These are phyloP conservation scores for Apodemia duryi DNA, from an alignment of 2,888 invertebrate genomes.

Conservation along the genomic window DNA sequence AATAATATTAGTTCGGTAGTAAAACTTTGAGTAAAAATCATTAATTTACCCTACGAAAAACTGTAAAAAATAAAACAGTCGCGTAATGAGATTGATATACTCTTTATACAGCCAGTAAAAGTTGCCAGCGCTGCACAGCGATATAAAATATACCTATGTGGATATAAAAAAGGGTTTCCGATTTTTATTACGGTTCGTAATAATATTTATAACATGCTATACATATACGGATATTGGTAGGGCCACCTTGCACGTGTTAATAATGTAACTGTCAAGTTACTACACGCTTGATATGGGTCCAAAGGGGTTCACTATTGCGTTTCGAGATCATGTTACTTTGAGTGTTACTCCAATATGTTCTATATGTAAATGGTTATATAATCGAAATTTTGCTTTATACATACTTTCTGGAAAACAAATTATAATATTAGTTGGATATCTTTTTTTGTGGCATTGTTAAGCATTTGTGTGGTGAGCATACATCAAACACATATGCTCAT, in stretches of 20 bases:
- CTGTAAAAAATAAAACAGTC: background rate
- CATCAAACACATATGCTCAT: too few relatives aligned
- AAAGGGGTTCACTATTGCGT: slow-evolving; percentile 31
- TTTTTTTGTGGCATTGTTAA: too few relatives aligned
- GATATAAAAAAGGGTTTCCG: slow-evolving; percentile 17
- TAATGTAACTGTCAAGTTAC: slow-evolving; percentile 33
- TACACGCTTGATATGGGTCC: slow-evolving; percentile 32
- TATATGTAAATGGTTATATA: slow-evolving; percentile 16
- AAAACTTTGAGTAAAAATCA: background rate
- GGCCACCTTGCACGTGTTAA: slow-evolving; percentile 24
- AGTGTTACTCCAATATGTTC: slow-evolving; percentile 24
- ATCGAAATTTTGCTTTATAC: background rate
- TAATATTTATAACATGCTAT: slow-evolving; percentile 14
- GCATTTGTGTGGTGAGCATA: too few relatives aligned
- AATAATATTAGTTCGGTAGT: too few relatives aligned
- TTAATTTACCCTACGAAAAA: background rate
- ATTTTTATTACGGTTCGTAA: slow-evolving; percentile 15
- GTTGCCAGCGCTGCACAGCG: background rate
- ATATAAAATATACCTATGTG: background rate
- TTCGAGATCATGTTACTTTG: slow-evolving; percentile 31
- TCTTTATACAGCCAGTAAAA: slow-evolving; percentile 1
- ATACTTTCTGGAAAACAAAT: background rate
- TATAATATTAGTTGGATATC: too few relatives aligned
- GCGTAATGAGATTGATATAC: background rate
- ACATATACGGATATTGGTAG: slow-evolving; percentile 6